phyloP scores from a whole-genome alignment of 2,888 invertebrate genomes.

The Chloroclystis v-ata region DNA sequence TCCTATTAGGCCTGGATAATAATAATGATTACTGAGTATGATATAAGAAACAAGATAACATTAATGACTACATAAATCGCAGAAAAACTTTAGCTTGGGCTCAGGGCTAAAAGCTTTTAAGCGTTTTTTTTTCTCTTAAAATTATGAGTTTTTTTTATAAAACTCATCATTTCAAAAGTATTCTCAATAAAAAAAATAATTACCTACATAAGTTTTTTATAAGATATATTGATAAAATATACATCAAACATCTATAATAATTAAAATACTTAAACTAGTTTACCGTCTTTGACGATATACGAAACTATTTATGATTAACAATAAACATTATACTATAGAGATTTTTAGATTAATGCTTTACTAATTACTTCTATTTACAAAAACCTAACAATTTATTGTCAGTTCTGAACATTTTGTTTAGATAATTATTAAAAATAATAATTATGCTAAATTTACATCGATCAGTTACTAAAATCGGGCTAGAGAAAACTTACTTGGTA shows the following conservation, averaged over 20 bases:
- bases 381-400: slow-evolving; percentile 72
- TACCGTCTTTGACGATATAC: slow-evolving; percentile 19
- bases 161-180: slow-evolving; percentile 2
- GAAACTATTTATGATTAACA: not conserved
- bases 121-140: slow-evolving; percentile 46
- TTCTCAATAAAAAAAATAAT: not conserved
- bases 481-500: too few species aligned
- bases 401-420: slow-evolving; percentile 72
- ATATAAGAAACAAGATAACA: too few species aligned
- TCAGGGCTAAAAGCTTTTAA: slow-evolving; percentile 69
- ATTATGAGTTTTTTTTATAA: slow-evolving; percentile 33
- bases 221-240: not conserved
- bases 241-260: slow-evolving; percentile 1
- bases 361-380: slow-evolving; percentile 55
- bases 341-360: slow-evolving; percentile 42
- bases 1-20: slow-evolving; percentile 46
- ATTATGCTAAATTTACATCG: slow-evolving; percentile 38
- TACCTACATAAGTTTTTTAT: not conserved
- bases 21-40: not conserved
- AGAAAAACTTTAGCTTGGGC: slow-evolving; percentile 74
- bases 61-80: too few species aligned
- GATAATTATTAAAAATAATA: slow-evolving; percentile 44
- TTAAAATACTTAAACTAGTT: not conserved
- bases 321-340: slow-evolving; percentile 47
- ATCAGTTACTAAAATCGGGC: slow-evolving; percentile 14